Base-by-base conservation (phyloP, 1,140 invertebrate genomes). In the Teleopsis dalmanni region DNA sequence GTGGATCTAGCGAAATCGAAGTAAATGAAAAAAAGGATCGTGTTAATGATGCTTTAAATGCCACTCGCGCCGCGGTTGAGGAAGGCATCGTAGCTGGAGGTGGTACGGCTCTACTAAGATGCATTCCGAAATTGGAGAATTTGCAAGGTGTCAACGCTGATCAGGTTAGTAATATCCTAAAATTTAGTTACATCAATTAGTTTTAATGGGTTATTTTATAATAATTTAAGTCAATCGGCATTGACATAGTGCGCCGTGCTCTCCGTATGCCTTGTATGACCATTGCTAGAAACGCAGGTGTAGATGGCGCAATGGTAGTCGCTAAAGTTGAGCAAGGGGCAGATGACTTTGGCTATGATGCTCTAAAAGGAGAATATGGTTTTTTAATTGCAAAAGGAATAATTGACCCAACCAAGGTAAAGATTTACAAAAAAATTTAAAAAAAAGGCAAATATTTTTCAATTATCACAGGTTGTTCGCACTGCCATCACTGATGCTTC, bases 21-120 rank as follows among this genome's bases (percentile, higher is more conserved):
- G 95, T 99, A 0, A 98, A 96, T 68, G 96, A 99, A 73, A 99
- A 99, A 76, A 99, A 99, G 72, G 97, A 99, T 64, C 80, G 97
- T 55, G 95, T 99, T 1, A 95, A 91, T 69, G 97, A 99, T 79
- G 97, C 97, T 2, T 73, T 99, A 10, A 95, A 95, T 75, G 97
- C 97, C 0, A 99, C 97, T 0, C 78, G 95, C 22, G 97, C 97
- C 52, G 97, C 97, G 42, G 91, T 99, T 53, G 96, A 98, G 73
- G 97, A 99, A 76, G 97, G 97, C 54, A 99, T 99, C 74, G 96
- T 99, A 61, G 91, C 96, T 48, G 97, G 97, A 60, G 86, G 96
- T 78, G 97, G 96, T 50, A 91, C 89, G 56, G 96, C 96, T 50
- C 79, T 99, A 0, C 76, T 99, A 8, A 81, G 95, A 57, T 95